Conservation (phyloP, 2,797 vertebrate genomes). For the Poecile montanus region DNA sequence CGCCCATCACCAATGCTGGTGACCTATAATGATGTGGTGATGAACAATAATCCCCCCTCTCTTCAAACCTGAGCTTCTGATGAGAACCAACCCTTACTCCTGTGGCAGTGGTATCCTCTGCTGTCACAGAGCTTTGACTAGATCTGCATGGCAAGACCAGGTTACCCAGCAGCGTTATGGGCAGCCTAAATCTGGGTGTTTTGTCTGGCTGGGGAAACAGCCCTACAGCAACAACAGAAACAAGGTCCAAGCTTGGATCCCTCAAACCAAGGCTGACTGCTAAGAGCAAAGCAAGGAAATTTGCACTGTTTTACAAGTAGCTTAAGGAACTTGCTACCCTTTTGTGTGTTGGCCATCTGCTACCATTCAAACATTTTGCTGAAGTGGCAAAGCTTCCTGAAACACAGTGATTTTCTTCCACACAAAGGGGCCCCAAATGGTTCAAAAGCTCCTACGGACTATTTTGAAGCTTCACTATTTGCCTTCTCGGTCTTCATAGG, state of each 20-base stretch:
- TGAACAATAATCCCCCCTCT: not conserved
- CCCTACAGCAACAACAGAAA: not conserved
- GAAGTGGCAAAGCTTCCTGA: constrained; percentile 4
- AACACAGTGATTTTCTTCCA: not conserved
- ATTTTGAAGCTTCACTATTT: not conserved
- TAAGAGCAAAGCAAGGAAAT: not conserved
- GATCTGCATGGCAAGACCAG: not conserved
- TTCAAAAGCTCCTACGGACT: not conserved
- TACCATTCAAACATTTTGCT: not conserved
- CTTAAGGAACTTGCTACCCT: not conserved
- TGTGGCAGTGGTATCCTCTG: not conserved
- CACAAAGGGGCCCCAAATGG: not conserved
- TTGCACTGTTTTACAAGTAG: not conserved
- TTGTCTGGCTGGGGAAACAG: not conserved
- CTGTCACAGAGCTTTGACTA: not conserved
- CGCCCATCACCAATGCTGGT: not conserved
- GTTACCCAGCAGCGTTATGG: not conserved
- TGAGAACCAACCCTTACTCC: not conserved
- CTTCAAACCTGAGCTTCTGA: not conserved
- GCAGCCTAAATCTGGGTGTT: not conserved
- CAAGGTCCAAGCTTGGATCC: not conserved
- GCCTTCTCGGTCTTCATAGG: not conserved
- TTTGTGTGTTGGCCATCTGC: not conserved
- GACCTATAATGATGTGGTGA: not conserved
- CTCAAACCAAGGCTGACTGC: not conserved